Conservation (phyloP, 2,888 invertebrate species). For the Lasioglossum marginatum region DNA sequence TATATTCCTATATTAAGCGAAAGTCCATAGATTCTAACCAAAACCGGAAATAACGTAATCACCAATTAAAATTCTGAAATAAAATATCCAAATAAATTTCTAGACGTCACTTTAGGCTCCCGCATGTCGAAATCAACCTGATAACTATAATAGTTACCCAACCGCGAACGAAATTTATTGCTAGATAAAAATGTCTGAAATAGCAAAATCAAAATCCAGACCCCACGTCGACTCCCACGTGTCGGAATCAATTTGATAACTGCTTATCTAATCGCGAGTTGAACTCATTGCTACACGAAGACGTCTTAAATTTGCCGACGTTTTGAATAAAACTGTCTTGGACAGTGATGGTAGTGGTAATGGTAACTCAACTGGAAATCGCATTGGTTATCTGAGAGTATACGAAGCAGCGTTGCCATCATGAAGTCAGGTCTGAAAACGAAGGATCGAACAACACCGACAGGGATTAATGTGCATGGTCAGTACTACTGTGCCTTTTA, state of each 20-base stretch:
- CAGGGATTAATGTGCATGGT: conserved; percentile 10
- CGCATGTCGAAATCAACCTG: background rate
- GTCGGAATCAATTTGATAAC: background rate
- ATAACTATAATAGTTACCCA: background rate
- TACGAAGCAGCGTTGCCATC: background rate
- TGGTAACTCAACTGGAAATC: background rate
- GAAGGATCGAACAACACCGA: conserved; percentile 5
- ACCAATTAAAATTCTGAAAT: background rate
- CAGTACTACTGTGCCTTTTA: conserved; percentile 49
- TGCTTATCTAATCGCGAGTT: background rate
- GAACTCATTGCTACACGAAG: too few species aligned
- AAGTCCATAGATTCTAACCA: background rate
- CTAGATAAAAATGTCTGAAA: background rate
- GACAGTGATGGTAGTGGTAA: background rate
- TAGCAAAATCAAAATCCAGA: background rate
- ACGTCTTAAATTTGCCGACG: background rate
- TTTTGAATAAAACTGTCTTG: background rate
- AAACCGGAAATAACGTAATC: background rate
- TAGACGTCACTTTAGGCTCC: background rate
- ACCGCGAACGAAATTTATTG: background rate
- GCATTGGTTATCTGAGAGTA: background rate
- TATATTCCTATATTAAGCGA: background rate
- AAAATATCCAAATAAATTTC: background rate
- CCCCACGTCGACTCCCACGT: background rate
- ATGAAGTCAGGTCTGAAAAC: background rate